Evolutionary conservation across 2,113 vertebrate species (phyloP), one percentile per base, ranked within the genome.

Genomic region (Hippocampus abdominalis): DNA sequence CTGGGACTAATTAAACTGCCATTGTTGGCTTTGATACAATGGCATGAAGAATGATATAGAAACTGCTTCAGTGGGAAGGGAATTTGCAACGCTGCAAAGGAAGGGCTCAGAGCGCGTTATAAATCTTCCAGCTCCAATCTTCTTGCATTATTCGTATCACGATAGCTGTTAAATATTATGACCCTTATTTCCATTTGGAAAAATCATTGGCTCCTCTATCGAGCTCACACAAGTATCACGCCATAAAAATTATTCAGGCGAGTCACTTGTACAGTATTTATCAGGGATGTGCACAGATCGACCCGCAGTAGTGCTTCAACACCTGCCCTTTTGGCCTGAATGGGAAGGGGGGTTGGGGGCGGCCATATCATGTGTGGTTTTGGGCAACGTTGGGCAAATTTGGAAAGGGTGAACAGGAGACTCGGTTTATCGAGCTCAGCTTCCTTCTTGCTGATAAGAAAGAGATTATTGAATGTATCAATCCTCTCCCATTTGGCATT

Each of bases 1-100:
- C 74, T 59, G 74, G 76, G 75, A 87, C 75, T 84, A 84, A 87
- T 86, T 86, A 86, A 81, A 84, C 69, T 78, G 61, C 79, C 62
- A 77, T 74, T 84, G 78, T 83, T 77, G 73, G 76, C 71, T 73
- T 73, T 71, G 72, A 77, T 76, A 68, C 66, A 72, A 73, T 42
- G 25, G 44, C 44, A 75, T 72, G 66, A 79, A 25, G 49, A 71
- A 64, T 29, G 60, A 74, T 81, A 75, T 83, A 65, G 70, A 76
- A 79, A 79, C 74, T 73, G 61, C 77, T 74, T 77, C n/a, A 63
- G 32, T 13, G 65, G 44, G 32, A 76, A 66, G 65, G 61, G 36
- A 77, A 60, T 75, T 66, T 29, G 44, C 29, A 82, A 51, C 62
- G 67, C 44, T 18, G 48, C 40, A 69, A 3, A 9, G 32, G 13